Base-by-base conservation (phyloP, 2,797 vertebrate species). In the Heterohyrax brucei region DNA sequence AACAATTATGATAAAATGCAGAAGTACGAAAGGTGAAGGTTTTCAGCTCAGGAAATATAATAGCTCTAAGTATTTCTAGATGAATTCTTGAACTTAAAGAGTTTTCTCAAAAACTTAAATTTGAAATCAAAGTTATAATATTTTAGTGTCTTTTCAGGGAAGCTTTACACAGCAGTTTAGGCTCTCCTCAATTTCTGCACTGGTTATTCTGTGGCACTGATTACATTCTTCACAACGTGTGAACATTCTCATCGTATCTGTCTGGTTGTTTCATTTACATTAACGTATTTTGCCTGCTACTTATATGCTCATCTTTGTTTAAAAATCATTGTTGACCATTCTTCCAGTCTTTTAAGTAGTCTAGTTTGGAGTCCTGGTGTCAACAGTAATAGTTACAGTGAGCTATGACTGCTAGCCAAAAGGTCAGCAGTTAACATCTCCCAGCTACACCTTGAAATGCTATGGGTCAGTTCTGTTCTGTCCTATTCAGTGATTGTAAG, bases 341-440 rank as follows among this genome's bases (percentile, higher is more conserved):
- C 39, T 22, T 96, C 14, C 30, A 85, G 33, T 89, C 33, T 76
- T 87, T 68, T 75, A 83, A 91, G 72, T 89, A 94, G 22, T 88
- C 72, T 70, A 61, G 61, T 75, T 95, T 95, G 14, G 53, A 56
- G 53, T 16, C 53, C 53, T 56, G 50, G 50, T 56, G 53, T 12
- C 53, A 56, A 56, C 50, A 53, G 50, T 53, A 13, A 16, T 56
- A 56, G 10, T 3, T 14, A 56, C 53, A 56, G 53, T 13, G 12
- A 16, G 13, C 53, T 56, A 56, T 16, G 13, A 16, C 53, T 56
- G 53, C 13, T 12, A 56, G 18, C 53, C 53, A 56, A 56, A 56
- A 56, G 18, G 12, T 56, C 4, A 16, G 53, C 53, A 56, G 53
- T 56, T 56, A 12, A 56, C 13, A 56, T 16, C 13, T 16, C 13